A percentile compares a stretch with the other conserved stretches of the same genome.
phyloP scores from a whole-genome alignment of 2,888 invertebrate species.

The Hesperia comma region DNA sequence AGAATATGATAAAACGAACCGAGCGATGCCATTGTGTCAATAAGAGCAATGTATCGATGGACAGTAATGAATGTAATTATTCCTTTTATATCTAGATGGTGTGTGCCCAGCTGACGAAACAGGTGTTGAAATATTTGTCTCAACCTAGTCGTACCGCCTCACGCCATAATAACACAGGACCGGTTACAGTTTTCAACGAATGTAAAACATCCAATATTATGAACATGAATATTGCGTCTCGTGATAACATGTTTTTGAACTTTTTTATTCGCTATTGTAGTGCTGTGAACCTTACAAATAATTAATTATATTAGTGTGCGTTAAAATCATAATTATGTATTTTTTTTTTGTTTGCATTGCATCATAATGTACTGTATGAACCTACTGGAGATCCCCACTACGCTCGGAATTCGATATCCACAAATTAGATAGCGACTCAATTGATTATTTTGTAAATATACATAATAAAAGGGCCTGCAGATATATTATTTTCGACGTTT shows the following conservation, averaged over 20 bases:
- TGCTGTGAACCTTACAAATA: too few species aligned
- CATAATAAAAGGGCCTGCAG: too few species aligned
- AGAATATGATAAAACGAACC: constrained; percentile 1
- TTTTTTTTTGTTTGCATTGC: too few species aligned
- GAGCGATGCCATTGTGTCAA: constrained; percentile 20
- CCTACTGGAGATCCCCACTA: too few species aligned
- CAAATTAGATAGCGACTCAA: too few species aligned
- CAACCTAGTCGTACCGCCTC: constrained; percentile 40
- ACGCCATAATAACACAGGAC: constrained; percentile 18
- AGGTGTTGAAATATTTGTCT: constrained; percentile 51
- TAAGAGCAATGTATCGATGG: constrained; percentile 26
- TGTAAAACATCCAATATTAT: neutral
- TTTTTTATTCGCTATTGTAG: neutral
- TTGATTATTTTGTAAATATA: too few species aligned
- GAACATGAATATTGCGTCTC: neutral
- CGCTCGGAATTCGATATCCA: too few species aligned
- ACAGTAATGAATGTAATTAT: constrained; percentile 37
- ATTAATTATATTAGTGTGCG: too few species aligned
- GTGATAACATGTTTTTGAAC: neutral
- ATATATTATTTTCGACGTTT: too few species aligned
- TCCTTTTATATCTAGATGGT: constrained; percentile 23
- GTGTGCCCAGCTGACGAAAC: constrained; percentile 45
- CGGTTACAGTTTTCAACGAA: neutral
- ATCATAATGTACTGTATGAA: too few species aligned
- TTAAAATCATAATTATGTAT: too few species aligned